Base-by-base conservation (phyloP, 2,113 vertebrate genomes). In the Aspiorhynchus laticeps region DNA sequence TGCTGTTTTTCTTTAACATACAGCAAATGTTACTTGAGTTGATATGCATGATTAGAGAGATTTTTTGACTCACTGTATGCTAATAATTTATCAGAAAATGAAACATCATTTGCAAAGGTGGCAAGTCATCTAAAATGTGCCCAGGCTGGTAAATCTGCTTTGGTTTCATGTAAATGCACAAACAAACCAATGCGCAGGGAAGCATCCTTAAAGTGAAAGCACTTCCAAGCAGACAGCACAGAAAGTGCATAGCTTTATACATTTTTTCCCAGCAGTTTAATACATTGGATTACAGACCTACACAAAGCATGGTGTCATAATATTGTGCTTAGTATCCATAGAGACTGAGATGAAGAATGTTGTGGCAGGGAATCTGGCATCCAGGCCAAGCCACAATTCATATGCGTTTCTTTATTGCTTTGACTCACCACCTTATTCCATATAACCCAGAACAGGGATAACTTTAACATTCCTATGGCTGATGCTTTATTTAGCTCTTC, bases 241-340 rank as follows among this genome's bases (percentile, higher is more conserved):
- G 59, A 46, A 31, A 87, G 33, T 67, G 76, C 67, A 85, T 84
- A 24, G 63, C 88, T 90, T 87, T 88, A 89, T 82, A 86, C 80
- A 85, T 84, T 81, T 83, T 83, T 87, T 15, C 85, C 90, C 80
- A 86, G 89, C 83, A 73, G 87, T 89, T 87, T 86, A 92, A 91
- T 93, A 92, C 87, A 90, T 88, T 80, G 90, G 87, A 87, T 36
- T 38, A 80, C 48, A 86, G 83, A 67, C 78, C 86, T 88, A 86
- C 81, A 76, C 82, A 84, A 89, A 90, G 85, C 88, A 88, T 51
- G 86, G 83, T 85, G 89, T 88, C 93, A 93, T 91, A 93, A 93
- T 93, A 93, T 93, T 93, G 88, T 93, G 92, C 87, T 77, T 74
- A 12, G 91, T 88, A 87, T 89, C 91, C 90, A 93, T 93, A 88